Evolutionary conservation across 1,140 invertebrate genomes (phyloP).

Genomic region (Dendrolimus punctatus): DNA sequence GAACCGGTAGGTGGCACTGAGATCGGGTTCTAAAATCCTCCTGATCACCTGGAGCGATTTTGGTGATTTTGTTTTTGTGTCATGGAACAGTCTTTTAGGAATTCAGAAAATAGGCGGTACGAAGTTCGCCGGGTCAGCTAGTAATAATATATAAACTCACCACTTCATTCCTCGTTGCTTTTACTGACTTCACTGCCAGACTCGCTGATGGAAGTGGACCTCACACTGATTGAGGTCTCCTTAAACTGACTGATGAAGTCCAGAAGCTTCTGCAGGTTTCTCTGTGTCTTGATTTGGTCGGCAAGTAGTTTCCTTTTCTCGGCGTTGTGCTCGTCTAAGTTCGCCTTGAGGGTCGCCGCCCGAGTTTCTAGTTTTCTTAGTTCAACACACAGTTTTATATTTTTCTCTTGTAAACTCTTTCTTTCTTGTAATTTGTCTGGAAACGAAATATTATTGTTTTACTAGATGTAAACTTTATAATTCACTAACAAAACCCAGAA

Average conservation of each 20-base stretch:
- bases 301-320: slow-evolving; percentile 62
- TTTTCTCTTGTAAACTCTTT: slow-evolving; percentile 60
- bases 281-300: slow-evolving; percentile 64
- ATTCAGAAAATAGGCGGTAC: too few species aligned
- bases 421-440: slow-evolving; percentile 62
- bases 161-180: slow-evolving; percentile 55
- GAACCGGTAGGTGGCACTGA: too few species aligned
- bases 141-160: slow-evolving; percentile 9
- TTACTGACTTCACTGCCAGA: slow-evolving; percentile 53
- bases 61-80: too few species aligned
- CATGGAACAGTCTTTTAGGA: too few species aligned
- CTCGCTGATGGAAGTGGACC: slow-evolving; percentile 50
- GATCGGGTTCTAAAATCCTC: too few species aligned
- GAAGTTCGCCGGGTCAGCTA: too few species aligned
- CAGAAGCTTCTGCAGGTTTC: slow-evolving; percentile 62
- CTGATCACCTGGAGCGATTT: too few species aligned
- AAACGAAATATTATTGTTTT: slow-evolving; percentile 11
- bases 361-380: slow-evolving; percentile 59
- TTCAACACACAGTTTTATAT: slow-evolving; percentile 59
- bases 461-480: not conserved
- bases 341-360: slow-evolving; percentile 58
- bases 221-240: slow-evolving; percentile 55
- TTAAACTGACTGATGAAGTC: slow-evolving; percentile 69
- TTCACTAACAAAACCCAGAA: not conserved
- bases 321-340: slow-evolving; percentile 61